A percentile compares a stretch with the other conserved stretches of the same genome.
Conservation (phyloP, 2,888 invertebrate genomes). For the Yponomeuta evonymella region DNA sequence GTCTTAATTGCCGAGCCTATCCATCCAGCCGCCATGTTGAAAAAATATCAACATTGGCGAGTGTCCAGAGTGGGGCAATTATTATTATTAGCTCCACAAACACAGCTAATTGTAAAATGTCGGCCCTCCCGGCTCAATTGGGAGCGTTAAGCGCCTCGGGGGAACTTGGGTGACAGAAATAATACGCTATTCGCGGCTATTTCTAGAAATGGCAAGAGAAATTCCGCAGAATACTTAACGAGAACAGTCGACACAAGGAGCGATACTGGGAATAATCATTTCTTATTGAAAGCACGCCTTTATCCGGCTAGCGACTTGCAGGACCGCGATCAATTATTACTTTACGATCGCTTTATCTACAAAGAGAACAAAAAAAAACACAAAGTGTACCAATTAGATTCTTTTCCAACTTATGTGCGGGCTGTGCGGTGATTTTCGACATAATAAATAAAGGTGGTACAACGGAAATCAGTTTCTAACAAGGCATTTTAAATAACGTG, state of each 20-base stretch:
- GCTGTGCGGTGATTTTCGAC: background rate
- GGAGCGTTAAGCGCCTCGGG: conserved; percentile 56
- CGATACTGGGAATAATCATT: background rate
- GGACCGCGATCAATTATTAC: background rate
- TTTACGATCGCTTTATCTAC: background rate
- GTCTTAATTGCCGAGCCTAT: conserved; percentile 54
- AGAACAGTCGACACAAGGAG: background rate
- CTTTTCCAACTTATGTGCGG: background rate
- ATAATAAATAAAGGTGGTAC: background rate
- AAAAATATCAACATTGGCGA: conserved; percentile 57
- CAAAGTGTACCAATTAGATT: background rate
- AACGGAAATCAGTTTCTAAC: too few relatives aligned
- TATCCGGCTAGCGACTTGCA: background rate
- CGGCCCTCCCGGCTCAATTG: conserved; percentile 71
- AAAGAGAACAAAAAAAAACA: too few relatives aligned
- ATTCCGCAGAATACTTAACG: conserved; percentile 6
- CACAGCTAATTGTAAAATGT: conserved; percentile 68
- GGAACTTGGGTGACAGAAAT: conserved; percentile 68
- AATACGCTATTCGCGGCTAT: conserved; percentile 56
- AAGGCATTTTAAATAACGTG: background rate
- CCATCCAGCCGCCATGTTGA: conserved; percentile 46
- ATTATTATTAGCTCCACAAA: conserved; percentile 59
- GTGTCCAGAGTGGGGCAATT: conserved; percentile 43
- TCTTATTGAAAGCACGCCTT: conserved; percentile 23
- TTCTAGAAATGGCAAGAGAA: conserved; percentile 52